Base-by-base conservation (phyloP, 2,888 invertebrate species). In the Axea sp. region DNA sequence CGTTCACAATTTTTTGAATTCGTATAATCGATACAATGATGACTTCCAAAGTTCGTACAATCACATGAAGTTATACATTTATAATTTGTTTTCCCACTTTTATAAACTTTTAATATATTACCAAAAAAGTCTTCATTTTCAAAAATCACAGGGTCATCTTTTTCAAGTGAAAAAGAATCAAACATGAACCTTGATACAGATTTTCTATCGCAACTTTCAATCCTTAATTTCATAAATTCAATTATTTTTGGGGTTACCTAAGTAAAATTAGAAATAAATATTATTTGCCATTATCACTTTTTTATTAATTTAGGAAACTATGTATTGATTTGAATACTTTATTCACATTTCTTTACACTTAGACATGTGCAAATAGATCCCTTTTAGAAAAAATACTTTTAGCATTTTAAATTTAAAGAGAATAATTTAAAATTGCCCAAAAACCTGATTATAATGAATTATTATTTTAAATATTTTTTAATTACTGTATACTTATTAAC, bases 71-170 rank as follows among this genome's bases (percentile, higher is more conserved):
- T 39, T 7, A 55, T 28, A 31, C 12, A 31, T 17, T 37, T 57
- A 9, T 78, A 78, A 55, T 47, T 35, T 39, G 77, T 79, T 28
- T 37, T 65, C 0, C 81, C 82, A 9, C 80, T 77, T 28, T 31
- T 15, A 26, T 72, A 73, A 8, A 84, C 72, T 19, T 74, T 77
- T 35, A 84, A 78, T 31, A 65, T 37, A 39, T 78, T 78, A 6
- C 80, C 80, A 5, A 67, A 74, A 3, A 79, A 69, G 57, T 83
- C 83, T 5, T 26, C 60, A 15, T 60, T 77, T 35, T 59, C 65
- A 55, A 81, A 78, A 59, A 81, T 59, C 35, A 51, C 11, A 1
- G 68, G 51, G 19, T 67, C 41, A 6, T 6, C 57, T 35, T 65
- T 47, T 24, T 33, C 33, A 5, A 6, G 28, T 4, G 41, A n/a